Evolutionary conservation across 2,888 invertebrate species (phyloP), one percentile per base, ranked within the genome.

Genomic region (Ctena decussata): DNA sequence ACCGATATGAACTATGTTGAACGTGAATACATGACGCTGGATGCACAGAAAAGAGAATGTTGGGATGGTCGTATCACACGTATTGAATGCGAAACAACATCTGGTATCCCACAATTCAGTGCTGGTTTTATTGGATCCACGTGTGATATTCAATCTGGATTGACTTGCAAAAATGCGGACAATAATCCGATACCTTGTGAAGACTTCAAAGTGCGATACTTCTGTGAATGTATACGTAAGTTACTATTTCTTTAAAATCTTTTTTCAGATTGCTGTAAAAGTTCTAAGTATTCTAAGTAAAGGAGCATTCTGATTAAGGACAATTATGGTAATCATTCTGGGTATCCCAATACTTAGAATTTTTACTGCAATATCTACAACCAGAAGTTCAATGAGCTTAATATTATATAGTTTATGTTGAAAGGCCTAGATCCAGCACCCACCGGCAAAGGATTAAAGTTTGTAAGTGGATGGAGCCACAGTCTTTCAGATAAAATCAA

Each of bases 111-210:
- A 18, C 82, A 83, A 27, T 86, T 87, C 65, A 89, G 84, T 35
- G 60, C 80, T 27, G 91, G 93, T 12, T 78, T 83, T 24, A 91
- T 94, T 57, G 91, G 89, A 0, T 88, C 89, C 8, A 91, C 90
- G 0, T 95, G 95, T 84, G 91, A 93, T 69, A 94, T 98, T 83
- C 97, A 97, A 90, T 96, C 96, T n/a, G 98, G 98, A 0, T 96
- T 98, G 0, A 95, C 97, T 1, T 98, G 98, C 94, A 82, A 84
- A 71, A 92, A 92, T 70, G 35, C 44, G 1, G 91, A 92, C 18
- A 93, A 92, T 85, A 80, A 84, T 69, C 90, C 91, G n/a, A 73
- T 91, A 12, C 78, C 86, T 1, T 95, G 95, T 86, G 86, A 90
- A 37, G 94, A 95, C 86, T 95, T 93, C 86, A 93, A 93, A 91